A percentile compares a stretch with the other conserved stretches of the same genome.
Evolutionary conservation across 2,888 invertebrate genomes (phyloP).

Genomic region (Odontomyia ornata): DNA sequence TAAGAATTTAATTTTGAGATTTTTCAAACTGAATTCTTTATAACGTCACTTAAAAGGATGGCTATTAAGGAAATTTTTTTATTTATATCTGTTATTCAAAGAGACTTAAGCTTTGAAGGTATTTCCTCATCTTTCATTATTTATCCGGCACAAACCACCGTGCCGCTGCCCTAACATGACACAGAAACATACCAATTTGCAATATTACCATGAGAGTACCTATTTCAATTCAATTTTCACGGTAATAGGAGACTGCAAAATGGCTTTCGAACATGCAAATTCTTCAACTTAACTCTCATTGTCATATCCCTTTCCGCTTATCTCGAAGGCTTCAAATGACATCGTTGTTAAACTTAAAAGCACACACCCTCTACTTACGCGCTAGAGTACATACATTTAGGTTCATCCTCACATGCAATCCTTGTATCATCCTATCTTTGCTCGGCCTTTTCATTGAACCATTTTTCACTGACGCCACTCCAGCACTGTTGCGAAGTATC

Average conservation of each 20-base stretch:
- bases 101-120: too few relatives aligned
- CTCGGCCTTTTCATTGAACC: not conserved
- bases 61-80: too few relatives aligned
- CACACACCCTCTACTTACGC: not conserved
- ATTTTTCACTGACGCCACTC: constrained; percentile 12
- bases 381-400: not conserved
- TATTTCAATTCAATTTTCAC: constrained; percentile 41
- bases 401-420: not conserved
- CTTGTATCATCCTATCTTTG: not conserved
- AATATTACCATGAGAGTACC: constrained; percentile 17
- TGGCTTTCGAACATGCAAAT: constrained; percentile 28
- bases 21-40: too few relatives aligned
- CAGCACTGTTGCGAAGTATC: constrained; percentile 22
- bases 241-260: constrained; percentile 31
- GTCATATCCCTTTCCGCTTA: not conserved
- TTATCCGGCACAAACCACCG: not conserved
- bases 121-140: too few relatives aligned
- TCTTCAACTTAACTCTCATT: constrained; percentile 5
- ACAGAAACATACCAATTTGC: constrained; percentile 27
- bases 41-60: too few relatives aligned
- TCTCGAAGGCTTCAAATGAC: not conserved
- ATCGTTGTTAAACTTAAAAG: not conserved
- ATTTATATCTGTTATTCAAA: too few relatives aligned
- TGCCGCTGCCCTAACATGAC: not conserved
- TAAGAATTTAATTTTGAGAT: too few relatives aligned